A percentile compares a stretch with the other conserved stretches of the same genome.
Evolutionary conservation across 2,797 vertebrate species (phyloP).

Genomic region (Danio kyathit): DNA sequence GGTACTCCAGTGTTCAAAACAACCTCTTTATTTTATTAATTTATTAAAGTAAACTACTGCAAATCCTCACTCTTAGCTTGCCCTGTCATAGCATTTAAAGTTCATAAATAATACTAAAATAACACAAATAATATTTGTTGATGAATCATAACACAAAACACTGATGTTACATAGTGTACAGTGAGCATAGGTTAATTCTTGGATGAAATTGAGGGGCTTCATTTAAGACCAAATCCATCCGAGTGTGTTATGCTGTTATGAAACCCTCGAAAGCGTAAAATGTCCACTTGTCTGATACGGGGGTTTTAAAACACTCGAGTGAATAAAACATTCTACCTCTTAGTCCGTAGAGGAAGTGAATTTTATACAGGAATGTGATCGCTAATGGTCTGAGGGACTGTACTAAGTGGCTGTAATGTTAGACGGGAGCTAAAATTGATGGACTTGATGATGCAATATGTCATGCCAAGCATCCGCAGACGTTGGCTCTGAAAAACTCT

Average conservation of each 20-base stretch:
- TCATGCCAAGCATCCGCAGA: constrained; percentile 21
- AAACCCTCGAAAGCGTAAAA: constrained; percentile 29
- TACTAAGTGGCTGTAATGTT: constrained; percentile 41
- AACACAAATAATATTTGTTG: no score
- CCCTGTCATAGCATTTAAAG: no score
- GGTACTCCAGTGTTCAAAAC: no score
- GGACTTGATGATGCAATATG: constrained; percentile 39
- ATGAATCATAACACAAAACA: background rate
- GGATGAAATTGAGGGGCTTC: background rate
- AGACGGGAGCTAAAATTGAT: constrained; percentile 41
- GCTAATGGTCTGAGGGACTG: constrained; percentile 23
- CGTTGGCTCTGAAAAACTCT: constrained; percentile 18
- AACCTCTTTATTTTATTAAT: no score
- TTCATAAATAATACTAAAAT: no score
- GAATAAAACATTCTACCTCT: constrained; percentile 26
- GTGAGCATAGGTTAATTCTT: constrained; percentile 1
- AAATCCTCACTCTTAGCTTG: no score
- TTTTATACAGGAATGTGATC: constrained; percentile 22
- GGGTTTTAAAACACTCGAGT: constrained; percentile 17
- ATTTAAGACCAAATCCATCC: constrained; percentile 6
- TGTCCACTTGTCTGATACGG: constrained; percentile 23
- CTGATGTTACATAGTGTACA: background rate
- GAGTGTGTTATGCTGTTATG: constrained; percentile 1
- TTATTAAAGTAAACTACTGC: no score
- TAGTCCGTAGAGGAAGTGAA: background rate